Base-by-base conservation (phyloP, 2,797 vertebrate genomes). In the Hippopotamyrus pictus region DNA sequence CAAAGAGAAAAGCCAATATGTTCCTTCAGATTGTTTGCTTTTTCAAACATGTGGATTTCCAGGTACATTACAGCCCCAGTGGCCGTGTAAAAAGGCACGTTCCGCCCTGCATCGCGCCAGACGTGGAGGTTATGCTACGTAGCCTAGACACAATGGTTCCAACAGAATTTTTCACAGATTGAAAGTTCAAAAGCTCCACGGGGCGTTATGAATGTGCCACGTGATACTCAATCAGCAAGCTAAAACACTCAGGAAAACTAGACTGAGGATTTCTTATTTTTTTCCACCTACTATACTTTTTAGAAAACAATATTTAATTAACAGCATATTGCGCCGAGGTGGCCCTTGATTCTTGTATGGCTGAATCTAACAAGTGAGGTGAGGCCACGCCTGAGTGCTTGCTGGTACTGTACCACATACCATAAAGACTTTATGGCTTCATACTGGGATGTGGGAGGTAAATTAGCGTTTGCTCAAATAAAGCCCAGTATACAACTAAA, bases 381-480 rank as follows among this genome's bases (percentile, higher is more conserved):
- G 97, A 97, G 97, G 97, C 96, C 97, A 98, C 97, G 97, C 97
- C 97, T 94, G 96, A 95, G 95, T 95, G 97, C 95, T 97, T 95
- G 96, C 94, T 94, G 97, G 96, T 96, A 97, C 96, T 96, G 95
- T 96, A 96, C 96, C 97, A 97, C 96, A 97, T 95, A 98, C 97
- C 96, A 97, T 97, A 98, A 97, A 98, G 97, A 96, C 97, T 98
- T 98, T 98, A 97, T 97, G 97, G 95, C 96, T 96, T 96, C 97
- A 97, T 97, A 96, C 96, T 96, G 96, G 97, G 96, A 96, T 93
- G 95, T 93, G 96, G 96, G 95, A 94, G 93, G 90, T 88, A 69
- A 29, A 69, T 29, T 1, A 93, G 93, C 92, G 93, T 92, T 93
- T 94, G 92, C 92, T 90, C 29, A 86, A 65, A 86, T 90, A 93